These are phyloP conservation scores for Drosophila paulistorum DNA, from an alignment of 1,140 invertebrate genomes.

Conservation along the genomic window DNA sequence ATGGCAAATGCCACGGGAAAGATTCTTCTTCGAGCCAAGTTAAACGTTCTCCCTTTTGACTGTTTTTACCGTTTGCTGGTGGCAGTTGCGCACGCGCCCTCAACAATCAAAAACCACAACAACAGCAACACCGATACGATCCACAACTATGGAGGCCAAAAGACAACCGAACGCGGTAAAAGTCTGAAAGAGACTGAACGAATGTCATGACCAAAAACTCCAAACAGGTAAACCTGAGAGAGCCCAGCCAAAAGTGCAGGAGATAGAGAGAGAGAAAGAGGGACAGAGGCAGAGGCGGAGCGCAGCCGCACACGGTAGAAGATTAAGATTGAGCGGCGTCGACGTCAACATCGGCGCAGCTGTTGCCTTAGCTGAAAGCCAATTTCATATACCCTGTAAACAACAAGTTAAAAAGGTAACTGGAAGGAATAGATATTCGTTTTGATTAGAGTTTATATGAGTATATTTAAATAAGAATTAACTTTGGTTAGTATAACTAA, in stretches of 20 bases:
- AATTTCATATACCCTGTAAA: constrained; percentile 17
- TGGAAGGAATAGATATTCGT: neutral
- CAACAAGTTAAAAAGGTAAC: neutral
- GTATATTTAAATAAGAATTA: too few relatives aligned
- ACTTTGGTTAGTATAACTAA: too few relatives aligned
- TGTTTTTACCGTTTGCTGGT: constrained; percentile 44
- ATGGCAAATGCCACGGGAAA: constrained; percentile 60
- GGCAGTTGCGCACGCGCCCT: constrained; percentile 49
- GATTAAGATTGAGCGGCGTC: constrained; percentile 16
- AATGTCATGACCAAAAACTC: constrained; percentile 77
- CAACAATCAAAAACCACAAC: neutral
- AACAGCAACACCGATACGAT: constrained; percentile 39
- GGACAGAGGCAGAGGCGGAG: neutral
- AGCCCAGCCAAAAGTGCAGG: constrained; percentile 2
- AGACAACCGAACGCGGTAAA: constrained; percentile 68
- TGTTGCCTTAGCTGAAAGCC: constrained; percentile 39
- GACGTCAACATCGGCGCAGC: constrained; percentile 33
- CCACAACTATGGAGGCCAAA: constrained; percentile 25
- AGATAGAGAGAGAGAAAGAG: constrained; percentile 30
- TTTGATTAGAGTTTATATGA: too few relatives aligned
- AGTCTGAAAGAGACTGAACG: constrained; percentile 78
- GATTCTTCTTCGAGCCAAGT: constrained; percentile 45
- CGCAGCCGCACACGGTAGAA: constrained; percentile 39
- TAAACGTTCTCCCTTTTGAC: constrained; percentile 28
- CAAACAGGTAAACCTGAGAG: constrained; percentile 36